Conservation (phyloP, 2,888 invertebrate species). For the Luperina nickerlii region DNA sequence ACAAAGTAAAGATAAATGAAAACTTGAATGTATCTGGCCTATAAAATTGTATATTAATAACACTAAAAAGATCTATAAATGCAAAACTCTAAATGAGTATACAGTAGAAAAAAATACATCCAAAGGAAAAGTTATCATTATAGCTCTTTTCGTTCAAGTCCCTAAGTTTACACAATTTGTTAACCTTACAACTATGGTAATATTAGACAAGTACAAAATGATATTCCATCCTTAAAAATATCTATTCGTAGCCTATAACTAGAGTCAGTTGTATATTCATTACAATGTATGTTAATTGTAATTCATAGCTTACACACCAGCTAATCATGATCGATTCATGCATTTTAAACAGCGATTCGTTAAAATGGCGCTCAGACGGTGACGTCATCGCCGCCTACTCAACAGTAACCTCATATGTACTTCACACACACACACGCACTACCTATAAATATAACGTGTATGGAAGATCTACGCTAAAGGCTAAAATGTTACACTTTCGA, state of each 20-base stretch:
- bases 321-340: conserved; percentile 79
- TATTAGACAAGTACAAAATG: conserved; percentile 90
- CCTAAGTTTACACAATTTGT: conserved; percentile 88
- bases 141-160: conserved; percentile 88
- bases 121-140: conserved; percentile 83
- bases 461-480: conserved; percentile 90
- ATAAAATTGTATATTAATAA: conserved; percentile 85
- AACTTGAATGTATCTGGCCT: conserved; percentile 73
- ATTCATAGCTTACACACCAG: conserved; percentile 81
- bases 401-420: conserved; percentile 69
- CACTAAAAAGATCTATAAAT: conserved; percentile 90
- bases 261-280: conserved; percentile 89
- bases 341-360: conserved; percentile 75
- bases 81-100: conserved; percentile 88
- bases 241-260: conserved; percentile 87
- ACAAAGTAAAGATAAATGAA: conserved; percentile 71
- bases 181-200: conserved; percentile 89
- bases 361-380: conserved; percentile 57
- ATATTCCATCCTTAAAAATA: conserved; percentile 88
- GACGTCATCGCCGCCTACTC: conserved; percentile 64
- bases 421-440: conserved; percentile 80
- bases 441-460: conserved; percentile 81
- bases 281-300: conserved; percentile 80
- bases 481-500: conserved; percentile 88
- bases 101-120: conserved; percentile 89